Conservation (phyloP, 2,797 vertebrate genomes). For the Dendrocincla tyrannina region DNA sequence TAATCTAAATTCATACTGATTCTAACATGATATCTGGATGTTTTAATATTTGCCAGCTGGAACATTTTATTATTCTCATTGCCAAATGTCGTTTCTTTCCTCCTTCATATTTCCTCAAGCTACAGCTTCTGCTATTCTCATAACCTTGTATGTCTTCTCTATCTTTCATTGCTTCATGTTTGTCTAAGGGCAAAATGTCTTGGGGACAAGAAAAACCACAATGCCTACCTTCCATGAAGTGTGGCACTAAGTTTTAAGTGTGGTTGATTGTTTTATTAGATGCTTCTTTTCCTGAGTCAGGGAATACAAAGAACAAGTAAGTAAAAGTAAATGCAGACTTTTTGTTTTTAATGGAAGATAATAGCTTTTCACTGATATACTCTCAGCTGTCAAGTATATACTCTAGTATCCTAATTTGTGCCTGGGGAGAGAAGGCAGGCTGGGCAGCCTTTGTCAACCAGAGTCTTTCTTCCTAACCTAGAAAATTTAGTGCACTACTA, state of each 20-base stretch:
- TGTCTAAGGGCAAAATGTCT: neutral
- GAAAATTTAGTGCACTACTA: neutral
- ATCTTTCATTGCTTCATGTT: neutral
- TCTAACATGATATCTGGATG: neutral
- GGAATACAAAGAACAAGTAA: neutral
- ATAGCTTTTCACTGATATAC: neutral
- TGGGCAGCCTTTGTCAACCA: neutral
- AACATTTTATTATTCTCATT: neutral
- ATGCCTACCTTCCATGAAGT: neutral
- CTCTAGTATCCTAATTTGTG: neutral
- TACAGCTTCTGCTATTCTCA: neutral
- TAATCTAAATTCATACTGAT: neutral
- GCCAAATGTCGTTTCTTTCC: neutral
- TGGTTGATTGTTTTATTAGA: neutral
- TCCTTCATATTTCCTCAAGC: conserved; percentile 3
- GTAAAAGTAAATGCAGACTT: neutral
- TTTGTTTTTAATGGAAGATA: neutral
- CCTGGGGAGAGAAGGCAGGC: neutral
- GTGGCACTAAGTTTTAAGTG: neutral
- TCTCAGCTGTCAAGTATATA: neutral
- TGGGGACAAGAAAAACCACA: neutral
- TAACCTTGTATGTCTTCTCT: neutral
- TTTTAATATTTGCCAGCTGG: conserved; percentile 42
- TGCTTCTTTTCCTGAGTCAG: neutral
- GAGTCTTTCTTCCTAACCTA: neutral